phyloP scores from a whole-genome alignment of 2,113 vertebrate species.

The Rana temporaria region DNA sequence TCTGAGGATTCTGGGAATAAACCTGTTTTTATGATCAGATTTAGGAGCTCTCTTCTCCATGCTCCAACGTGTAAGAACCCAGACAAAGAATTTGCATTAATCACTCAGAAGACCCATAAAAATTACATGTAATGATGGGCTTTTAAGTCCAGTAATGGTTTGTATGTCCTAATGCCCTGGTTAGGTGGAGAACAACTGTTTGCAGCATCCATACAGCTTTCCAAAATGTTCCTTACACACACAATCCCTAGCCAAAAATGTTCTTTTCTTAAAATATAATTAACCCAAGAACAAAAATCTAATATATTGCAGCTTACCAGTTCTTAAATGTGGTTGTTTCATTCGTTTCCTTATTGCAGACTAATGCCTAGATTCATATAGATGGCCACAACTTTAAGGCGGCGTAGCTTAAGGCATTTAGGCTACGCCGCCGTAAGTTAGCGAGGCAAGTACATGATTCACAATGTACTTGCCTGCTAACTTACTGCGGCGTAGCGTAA shows the following conservation, averaged over 20 bases:
- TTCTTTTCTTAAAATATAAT: too few relatives aligned
- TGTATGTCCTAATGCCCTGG: background rate
- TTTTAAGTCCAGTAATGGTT: conserved; percentile 30
- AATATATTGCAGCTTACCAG: too few relatives aligned
- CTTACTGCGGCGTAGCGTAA: too few relatives aligned
- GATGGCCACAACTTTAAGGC: too few relatives aligned
- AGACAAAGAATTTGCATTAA: conserved; percentile 49
- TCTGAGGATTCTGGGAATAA: conserved; percentile 34
- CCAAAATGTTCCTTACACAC: conserved; percentile 6
- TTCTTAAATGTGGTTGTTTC: too few relatives aligned
- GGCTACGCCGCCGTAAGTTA: too few relatives aligned
- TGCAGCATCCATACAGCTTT: conserved; percentile 22
- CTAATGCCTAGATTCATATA: too few relatives aligned
- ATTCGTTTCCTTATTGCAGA: too few relatives aligned
- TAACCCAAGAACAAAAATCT: too few relatives aligned
- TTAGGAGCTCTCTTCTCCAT: conserved; percentile 39
- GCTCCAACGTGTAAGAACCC: conserved; percentile 14
- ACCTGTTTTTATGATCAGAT: conserved; percentile 48
- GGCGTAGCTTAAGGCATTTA: too few relatives aligned
- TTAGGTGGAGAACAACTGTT: conserved; percentile 26
- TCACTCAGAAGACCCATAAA: conserved; percentile 42
- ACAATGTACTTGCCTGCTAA: too few relatives aligned
- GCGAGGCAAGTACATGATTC: too few relatives aligned
- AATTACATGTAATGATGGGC: conserved; percentile 34
- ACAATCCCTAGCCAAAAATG: background rate